Evolutionary conservation across 2,113 vertebrate genomes (phyloP), one percentile per base, ranked within the genome.

Genomic region (Percina caprodes): DNA sequence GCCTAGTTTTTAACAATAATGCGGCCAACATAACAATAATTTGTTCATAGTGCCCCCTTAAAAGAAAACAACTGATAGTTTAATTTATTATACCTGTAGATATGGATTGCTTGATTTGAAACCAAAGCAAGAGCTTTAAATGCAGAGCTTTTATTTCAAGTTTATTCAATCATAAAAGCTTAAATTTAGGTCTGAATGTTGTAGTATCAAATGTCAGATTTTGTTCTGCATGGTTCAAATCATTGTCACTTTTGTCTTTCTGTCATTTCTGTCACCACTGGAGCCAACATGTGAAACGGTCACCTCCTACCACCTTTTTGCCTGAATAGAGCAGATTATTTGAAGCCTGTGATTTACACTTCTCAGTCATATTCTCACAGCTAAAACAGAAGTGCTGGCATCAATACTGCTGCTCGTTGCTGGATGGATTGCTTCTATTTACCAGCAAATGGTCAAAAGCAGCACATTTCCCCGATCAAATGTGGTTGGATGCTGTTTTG

Each of bases 331-430:
- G 80, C 61, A 77, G 80, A 89, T 85, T 84, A 83, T 77, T 77
- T 69, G 76, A 89, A 86, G 76, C 77, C 85, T 86, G 82, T 77
- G 87, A 90, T 89, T 91, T 86, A 74, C 79, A 84, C 87, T 77
- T 72, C 82, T 82, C 79, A 66, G 54, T 86, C 85, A 86, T 82
- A 86, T 89, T 86, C 88, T 74, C 78, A 69, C 56, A 24, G 83
- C 66, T 74, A 58, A 88, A 91, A 80, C 83, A 87, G 74, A 89
- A 70, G 80, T 24, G 74, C 69, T 54, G 73, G 74, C 82, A 90
- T 88, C 86, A 82, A 73, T 75, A 79, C 56, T 11, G 60, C 61
- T 45, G 33, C 71, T 73, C 75, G 69, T 35, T 14, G 21, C 74
- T 46, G 24, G 45, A 79, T 71, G 69, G 45, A 46, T 68, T 69